Evolutionary conservation across 2,797 vertebrate species (phyloP).

Genomic region (Thamnophis elegans): DNA sequence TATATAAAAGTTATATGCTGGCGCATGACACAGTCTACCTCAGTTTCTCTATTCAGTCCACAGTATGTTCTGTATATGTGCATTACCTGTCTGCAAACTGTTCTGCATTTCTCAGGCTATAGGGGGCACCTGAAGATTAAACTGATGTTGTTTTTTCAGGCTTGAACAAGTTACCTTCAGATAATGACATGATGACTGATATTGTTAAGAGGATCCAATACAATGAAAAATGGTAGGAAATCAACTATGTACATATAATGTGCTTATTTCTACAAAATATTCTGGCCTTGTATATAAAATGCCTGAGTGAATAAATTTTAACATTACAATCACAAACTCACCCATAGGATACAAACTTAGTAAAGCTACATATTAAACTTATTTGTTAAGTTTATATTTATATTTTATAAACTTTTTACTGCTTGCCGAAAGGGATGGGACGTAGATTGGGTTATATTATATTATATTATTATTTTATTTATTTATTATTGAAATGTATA

Average conservation of each 20-base stretch:
- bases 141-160: slow-evolving; percentile 13
- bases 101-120: background rate
- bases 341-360: background rate
- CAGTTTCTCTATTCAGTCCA: background rate
- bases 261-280: background rate
- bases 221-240: slow-evolving; percentile 26
- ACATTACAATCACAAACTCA: background rate
- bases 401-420: background rate
- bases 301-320: background rate
- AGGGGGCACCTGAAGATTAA: background rate
- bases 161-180: slow-evolving; percentile 52
- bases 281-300: background rate
- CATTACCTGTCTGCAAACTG: background rate
- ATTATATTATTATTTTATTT: background rate
- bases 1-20: too few relatives aligned
- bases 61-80: background rate
- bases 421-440: background rate
- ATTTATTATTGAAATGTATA: background rate
- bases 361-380: background rate
- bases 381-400: background rate
- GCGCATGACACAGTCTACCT: background rate
- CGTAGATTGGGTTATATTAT: background rate
- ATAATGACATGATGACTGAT: slow-evolving; percentile 62
- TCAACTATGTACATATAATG: background rate
- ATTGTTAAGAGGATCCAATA: slow-evolving; percentile 41